Conservation (phyloP, 2,797 vertebrate species). For the Calcarius lapponicus region DNA sequence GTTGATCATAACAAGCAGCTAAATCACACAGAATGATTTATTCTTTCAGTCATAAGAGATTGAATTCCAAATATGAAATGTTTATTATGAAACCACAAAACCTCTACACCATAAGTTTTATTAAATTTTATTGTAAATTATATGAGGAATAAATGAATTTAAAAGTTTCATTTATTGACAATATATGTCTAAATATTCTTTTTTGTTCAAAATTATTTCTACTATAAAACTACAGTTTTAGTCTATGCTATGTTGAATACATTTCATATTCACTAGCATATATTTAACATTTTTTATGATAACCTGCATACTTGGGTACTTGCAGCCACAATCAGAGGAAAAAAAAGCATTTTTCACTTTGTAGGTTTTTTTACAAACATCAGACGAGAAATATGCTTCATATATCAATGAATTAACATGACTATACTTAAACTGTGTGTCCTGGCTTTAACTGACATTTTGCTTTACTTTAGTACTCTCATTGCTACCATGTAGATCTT, state of each 20-base stretch:
- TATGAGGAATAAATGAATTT: not conserved
- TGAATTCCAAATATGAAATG: not conserved
- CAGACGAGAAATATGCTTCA: not conserved
- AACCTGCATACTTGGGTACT: not conserved
- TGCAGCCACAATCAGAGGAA: not conserved
- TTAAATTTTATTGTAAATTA: not conserved
- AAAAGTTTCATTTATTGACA: not conserved
- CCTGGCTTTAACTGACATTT: conserved; percentile 49
- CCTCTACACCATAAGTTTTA: not conserved
- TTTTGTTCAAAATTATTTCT: not conserved
- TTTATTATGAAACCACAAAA: not conserved
- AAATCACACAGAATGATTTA: not conserved
- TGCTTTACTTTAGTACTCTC: conserved; percentile 32
- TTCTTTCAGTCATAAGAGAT: not conserved
- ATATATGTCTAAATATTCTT: not conserved
- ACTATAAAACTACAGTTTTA: not conserved
- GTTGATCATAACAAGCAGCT: not conserved
- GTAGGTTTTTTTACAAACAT: conserved; percentile 21
- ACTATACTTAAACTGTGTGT: conserved; percentile 17
- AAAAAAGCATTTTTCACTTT: not conserved
- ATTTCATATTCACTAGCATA: not conserved
- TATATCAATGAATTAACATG: conserved; percentile 40
- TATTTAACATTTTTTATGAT: not conserved
- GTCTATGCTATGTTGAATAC: not conserved
- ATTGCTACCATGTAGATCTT: not conserved